phyloP scores from a whole-genome alignment of 2,888 invertebrate species.

The Eupithecia tripunctaria region DNA sequence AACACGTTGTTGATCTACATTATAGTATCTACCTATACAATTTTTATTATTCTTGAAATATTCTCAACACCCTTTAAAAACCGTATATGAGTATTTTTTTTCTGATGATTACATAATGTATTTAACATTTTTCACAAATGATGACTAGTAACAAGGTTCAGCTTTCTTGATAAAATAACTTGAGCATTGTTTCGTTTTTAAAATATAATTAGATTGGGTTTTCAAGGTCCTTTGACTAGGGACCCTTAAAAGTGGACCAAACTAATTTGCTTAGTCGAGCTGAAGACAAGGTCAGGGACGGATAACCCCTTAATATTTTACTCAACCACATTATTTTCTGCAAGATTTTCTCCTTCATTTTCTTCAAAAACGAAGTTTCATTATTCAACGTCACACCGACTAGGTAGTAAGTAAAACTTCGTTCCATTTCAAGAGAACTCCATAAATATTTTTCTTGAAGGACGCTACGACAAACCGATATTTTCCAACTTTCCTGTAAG shows the following conservation, averaged over 20 bases:
- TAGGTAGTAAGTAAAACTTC: conserved; percentile 6
- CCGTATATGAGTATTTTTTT: neutral
- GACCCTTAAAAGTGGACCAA: neutral
- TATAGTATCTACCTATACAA: too few relatives aligned
- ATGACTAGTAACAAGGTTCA: neutral
- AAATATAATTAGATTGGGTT: neutral
- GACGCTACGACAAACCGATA: conserved; percentile 30
- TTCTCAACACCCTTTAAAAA: neutral
- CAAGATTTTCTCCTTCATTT: neutral
- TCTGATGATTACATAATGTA: neutral
- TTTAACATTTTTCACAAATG: neutral
- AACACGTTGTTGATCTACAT: too few relatives aligned
- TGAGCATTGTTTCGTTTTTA: neutral
- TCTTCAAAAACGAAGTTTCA: conserved; percentile 11
- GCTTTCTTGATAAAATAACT: neutral
- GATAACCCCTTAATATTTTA: conserved; percentile 2
- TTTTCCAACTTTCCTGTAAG: conserved; percentile 34
- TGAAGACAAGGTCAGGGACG: conserved; percentile 3
- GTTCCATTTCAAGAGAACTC: conserved; percentile 26
- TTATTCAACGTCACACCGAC: conserved; percentile 16
- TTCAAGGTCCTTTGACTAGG: neutral
- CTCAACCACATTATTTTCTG: neutral
- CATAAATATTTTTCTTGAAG: conserved; percentile 34
- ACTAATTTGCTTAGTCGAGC: neutral
- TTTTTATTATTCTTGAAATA: too few relatives aligned